Percentiles rank a stretch among this genome's conserved stretches.
Conservation (phyloP, 2,113 vertebrate species). For the Daphoenositta chrysoptera region DNA sequence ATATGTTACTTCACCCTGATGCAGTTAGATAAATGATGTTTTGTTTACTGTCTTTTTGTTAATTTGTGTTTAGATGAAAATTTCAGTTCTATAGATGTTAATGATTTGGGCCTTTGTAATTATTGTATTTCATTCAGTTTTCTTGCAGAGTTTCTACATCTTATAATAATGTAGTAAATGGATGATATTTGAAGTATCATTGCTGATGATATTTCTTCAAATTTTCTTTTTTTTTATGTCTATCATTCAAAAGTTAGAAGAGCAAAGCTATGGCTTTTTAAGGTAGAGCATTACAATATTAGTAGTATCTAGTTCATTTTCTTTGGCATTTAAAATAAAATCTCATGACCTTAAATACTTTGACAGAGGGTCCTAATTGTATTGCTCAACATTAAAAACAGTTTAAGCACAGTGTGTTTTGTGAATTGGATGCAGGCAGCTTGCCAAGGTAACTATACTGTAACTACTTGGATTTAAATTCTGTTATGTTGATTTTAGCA, state of each 20-base stretch:
- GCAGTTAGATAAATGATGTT: neutral
- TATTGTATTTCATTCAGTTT: neutral
- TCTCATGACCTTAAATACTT: slow-evolving; percentile 62
- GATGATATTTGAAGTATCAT: neutral
- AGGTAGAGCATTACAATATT: slow-evolving; percentile 10
- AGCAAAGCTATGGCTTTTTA: neutral
- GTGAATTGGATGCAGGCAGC: slow-evolving; percentile 31
- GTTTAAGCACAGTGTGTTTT: slow-evolving; percentile 37
- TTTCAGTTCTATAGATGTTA: neutral
- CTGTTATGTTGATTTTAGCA: slow-evolving; percentile 31
- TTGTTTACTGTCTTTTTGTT: neutral
- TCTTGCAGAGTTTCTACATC: neutral
- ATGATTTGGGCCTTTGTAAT: neutral
- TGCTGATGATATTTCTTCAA: neutral
- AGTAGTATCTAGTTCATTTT: slow-evolving; percentile 9
- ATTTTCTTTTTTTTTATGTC: neutral
- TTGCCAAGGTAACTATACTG: slow-evolving; percentile 46
- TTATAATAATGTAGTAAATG: neutral
- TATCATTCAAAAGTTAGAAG: neutral
- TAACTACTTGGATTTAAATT: slow-evolving; percentile 31
- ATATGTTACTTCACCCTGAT: neutral
- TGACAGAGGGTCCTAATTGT: slow-evolving; percentile 1
- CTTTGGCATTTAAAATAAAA: slow-evolving; percentile 56
- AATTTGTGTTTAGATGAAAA: neutral
- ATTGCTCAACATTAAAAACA: slow-evolving; percentile 51